phyloP scores from a whole-genome alignment of 2,888 invertebrate genomes.

The Notodonta dromedarius region DNA sequence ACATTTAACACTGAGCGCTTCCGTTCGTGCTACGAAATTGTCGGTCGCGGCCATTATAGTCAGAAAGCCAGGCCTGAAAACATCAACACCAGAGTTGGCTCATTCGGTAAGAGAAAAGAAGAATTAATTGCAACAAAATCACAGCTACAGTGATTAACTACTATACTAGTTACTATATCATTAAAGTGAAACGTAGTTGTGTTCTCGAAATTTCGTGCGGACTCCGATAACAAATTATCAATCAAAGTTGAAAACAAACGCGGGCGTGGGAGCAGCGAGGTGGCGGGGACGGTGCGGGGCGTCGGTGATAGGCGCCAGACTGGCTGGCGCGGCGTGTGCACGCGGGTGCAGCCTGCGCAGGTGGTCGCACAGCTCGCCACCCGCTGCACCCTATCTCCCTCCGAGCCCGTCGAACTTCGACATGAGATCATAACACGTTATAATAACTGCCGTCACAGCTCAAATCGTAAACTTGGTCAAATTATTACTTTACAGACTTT shows the following conservation, averaged over 20 bases:
- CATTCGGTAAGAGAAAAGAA: too few relatives aligned
- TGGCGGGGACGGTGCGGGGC: conserved; percentile 29
- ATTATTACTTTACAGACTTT: too few relatives aligned
- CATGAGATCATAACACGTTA: conserved; percentile 41
- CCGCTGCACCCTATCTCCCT: conserved; percentile 32
- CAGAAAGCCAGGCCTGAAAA: too few relatives aligned
- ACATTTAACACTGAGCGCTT: too few relatives aligned
- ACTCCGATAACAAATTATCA: conserved; percentile 82
- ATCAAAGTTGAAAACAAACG: conserved; percentile 83
- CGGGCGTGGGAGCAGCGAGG: conserved; percentile 58
- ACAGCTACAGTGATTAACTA: conserved; percentile 21
- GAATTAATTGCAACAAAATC: conserved; percentile 8
- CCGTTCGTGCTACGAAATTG: too few relatives aligned
- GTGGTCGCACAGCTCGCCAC: conserved; percentile 52
- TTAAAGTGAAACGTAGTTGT: conserved; percentile 44
- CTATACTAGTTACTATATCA: conserved; percentile 15
- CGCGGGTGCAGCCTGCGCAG: conserved; percentile 69
- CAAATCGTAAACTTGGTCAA: too few relatives aligned
- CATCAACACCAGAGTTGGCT: too few relatives aligned
- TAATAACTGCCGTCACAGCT: conserved; percentile 17
- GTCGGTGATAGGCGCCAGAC: conserved; percentile 69
- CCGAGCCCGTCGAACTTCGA: conserved; percentile 41
- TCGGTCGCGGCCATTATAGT: too few relatives aligned
- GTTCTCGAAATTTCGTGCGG: conserved; percentile 65
- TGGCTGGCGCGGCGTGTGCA: conserved; percentile 76